Base-by-base conservation (phyloP, 2,797 vertebrate genomes). In the Parauchenoglanis punctatus region DNA sequence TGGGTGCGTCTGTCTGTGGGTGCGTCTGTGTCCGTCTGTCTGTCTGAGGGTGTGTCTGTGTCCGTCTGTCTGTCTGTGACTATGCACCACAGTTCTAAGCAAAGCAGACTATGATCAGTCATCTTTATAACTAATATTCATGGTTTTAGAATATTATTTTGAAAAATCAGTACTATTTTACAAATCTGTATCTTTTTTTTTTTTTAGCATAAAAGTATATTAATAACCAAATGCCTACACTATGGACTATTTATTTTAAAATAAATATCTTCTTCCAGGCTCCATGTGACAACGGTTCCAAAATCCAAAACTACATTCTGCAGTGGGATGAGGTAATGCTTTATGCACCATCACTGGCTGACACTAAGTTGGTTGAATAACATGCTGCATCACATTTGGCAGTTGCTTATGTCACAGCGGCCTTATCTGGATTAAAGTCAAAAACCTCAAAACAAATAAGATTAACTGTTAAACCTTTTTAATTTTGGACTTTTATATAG, bases 251-350 rank as follows among this genome's bases (percentile, higher is more conserved):
- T 86, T 10, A 13, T 73, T 6, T 40, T 52, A 77, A 63, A 28
- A 58, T 35, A 35, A 13, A 85, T 56, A 10, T 72, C 25, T 84
- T 72, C 91, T 28, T 20, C 11, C 93, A 99, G 98, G 96, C 97
- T 91, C 96, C 98, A 82, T 98, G 97, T 94, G 98, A 99, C 95
- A 99, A 99, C 77, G 98, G 98, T 88, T 99, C 97, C 90, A 99
- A 99, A 96, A 97, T 99, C 93, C 97, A 98, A 91, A 98, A 95
- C 93, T 99, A 98, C 92, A 91, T 96, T 94, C 96, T 99, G 72
- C 97, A 99, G 73, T 99, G 98, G 98, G 98, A 99, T 92, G 97
- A 99, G 96, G 98, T 99, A 96, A 92, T n/a, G 54, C 63, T 25
- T 73, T 65, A n/a, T 54, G 17, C 81, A 31, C 81, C 44, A 52